Evolutionary conservation across 2,113 vertebrate species (phyloP).

Genomic region (Anhinga rufa): DNA sequence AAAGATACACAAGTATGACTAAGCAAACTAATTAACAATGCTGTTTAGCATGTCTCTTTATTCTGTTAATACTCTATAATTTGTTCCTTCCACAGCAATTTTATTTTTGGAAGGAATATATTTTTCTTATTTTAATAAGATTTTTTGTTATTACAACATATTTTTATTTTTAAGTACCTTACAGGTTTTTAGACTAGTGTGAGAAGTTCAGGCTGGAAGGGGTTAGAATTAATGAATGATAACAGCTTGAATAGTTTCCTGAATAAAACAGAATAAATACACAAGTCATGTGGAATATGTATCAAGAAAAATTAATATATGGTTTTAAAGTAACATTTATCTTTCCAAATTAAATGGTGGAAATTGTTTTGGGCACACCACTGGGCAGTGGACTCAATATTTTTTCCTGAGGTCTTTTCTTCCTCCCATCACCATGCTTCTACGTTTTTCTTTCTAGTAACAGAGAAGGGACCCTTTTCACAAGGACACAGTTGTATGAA

Average conservation of each 20-base stretch:
- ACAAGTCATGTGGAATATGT: neutral
- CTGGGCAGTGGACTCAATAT: neutral
- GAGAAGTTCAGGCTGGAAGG: neutral
- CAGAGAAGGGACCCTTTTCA: neutral
- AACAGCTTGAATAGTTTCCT: neutral
- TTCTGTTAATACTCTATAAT: neutral
- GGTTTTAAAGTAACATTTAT: neutral
- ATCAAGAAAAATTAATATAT: neutral
- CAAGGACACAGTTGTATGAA: neutral
- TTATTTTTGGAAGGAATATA: neutral
- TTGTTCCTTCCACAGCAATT: neutral
- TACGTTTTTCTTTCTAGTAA: neutral
- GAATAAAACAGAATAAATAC: neutral
- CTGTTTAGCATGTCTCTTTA: neutral
- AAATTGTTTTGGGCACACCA: neutral
- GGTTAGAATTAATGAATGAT: neutral
- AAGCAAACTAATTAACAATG: constrained; percentile 29
- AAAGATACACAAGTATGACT: constrained; percentile 13
- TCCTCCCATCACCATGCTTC: neutral
- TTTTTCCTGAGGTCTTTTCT: neutral
- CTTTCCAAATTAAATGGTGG: neutral
- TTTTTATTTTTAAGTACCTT: neutral
- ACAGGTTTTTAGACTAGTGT: neutral
- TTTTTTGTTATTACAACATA: neutral
- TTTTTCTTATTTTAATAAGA: neutral